A percentile compares a stretch with the other conserved stretches of the same genome.
These are phyloP conservation scores for Ceratotherium simum DNA, from an alignment of 2,113 vertebrate genomes.

Conservation along the genomic window DNA sequence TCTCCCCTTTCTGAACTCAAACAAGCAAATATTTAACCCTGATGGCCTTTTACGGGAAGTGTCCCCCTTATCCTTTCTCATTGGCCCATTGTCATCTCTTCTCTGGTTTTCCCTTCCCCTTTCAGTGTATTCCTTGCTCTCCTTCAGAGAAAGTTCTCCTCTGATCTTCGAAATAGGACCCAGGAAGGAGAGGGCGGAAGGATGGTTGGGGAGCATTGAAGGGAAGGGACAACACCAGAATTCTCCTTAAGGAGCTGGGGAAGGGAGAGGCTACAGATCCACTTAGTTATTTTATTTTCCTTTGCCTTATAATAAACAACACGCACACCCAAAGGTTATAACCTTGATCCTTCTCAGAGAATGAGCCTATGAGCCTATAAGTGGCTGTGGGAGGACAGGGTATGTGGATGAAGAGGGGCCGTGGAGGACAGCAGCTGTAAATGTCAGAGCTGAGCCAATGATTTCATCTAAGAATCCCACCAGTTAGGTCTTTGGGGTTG, in stretches of 20 bases:
- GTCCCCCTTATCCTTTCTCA: background rate
- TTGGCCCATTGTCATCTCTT: background rate
- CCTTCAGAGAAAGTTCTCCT: background rate
- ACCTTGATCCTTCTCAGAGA: background rate
- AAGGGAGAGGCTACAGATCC: background rate
- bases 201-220: no score
- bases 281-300: background rate
- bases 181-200: rapidly evolving
- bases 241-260: background rate
- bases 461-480: background rate
- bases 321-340: background rate
- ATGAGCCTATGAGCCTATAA: background rate
- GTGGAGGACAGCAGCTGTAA: background rate
- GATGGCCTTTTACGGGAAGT: background rate
- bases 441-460: background rate
- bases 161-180: background rate
- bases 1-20: background rate
- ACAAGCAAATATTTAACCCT: background rate
- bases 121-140: background rate
- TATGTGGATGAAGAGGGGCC: background rate
- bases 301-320: background rate
- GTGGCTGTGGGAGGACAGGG: background rate
- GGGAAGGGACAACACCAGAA: background rate
- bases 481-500: background rate
- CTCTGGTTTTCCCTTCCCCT: background rate